Conservation (phyloP, 1,140 invertebrate species). For the Rhagoletis pomonella region DNA sequence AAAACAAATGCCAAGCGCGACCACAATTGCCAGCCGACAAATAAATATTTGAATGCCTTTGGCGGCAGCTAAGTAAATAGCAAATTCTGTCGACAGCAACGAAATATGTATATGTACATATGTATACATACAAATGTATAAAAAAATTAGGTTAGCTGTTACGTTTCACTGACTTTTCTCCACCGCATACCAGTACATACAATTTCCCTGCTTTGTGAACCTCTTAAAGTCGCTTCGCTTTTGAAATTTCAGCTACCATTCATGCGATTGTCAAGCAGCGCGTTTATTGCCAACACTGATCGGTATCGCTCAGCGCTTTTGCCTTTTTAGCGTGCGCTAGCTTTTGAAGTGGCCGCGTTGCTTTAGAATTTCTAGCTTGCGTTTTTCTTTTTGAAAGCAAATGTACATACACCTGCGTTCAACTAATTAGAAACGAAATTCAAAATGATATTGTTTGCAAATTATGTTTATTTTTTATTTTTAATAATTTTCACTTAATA, state of each 20-base stretch:
- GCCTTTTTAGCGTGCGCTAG: background rate
- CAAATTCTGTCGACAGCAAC: background rate
- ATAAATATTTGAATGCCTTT: background rate
- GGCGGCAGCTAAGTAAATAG: constrained; percentile 13
- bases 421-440: background rate
- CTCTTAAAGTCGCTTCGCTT: background rate
- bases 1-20: background rate
- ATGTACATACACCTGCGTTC: background rate
- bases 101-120: too few species aligned
- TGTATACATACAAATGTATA: background rate
- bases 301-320: background rate
- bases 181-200: background rate
- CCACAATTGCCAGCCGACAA: background rate
- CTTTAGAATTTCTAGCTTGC: background rate
- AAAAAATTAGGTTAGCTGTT: constrained; percentile 26
- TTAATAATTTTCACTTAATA: too few species aligned
- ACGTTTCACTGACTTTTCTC: background rate
- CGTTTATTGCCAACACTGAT: constrained; percentile 46
- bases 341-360: background rate
- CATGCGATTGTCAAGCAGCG: constrained; percentile 25
- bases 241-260: constrained; percentile 27
- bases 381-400: too few species aligned
- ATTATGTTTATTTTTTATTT: too few species aligned
- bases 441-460: too few species aligned
- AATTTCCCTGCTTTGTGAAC: background rate